Base-by-base conservation (phyloP, 2,113 vertebrate species). In the Oncorhynchus clarkii region DNA sequence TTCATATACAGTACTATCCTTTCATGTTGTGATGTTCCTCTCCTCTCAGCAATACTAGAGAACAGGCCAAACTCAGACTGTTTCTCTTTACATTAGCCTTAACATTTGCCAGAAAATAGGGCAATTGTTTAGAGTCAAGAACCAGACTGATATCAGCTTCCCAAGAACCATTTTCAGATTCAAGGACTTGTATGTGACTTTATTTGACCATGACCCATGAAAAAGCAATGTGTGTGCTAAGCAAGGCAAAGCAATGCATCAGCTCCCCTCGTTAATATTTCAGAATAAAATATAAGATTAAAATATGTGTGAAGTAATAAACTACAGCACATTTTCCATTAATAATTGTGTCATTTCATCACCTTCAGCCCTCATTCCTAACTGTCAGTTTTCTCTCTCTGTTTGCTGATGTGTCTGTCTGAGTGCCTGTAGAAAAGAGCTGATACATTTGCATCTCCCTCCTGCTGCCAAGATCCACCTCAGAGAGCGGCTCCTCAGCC, bases 1-100 rank as follows among this genome's bases (percentile, higher is more conserved):
- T 84, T 88, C 82, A 75, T 72, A 82, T 73, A 73, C 78, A 83
- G 80, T 80, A 26, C 73, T 72, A 73, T 68, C 81, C 75, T 78
- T 84, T 64, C 66, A 73, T 12, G 24, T n/a, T 34, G 26, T 11
- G 54, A 12, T 12, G 24, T 81, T 82, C 77, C 65, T 77, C 27
- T 59, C 29, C 69, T 72, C 87, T 89, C 89, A 88, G 80, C 78
- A 76, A 81, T 82, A 74, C 74, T 66, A 76, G 70, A 67, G 80
- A 80, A 87, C 24, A 74, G 69, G 75, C 75, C 73, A 70, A 74
- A 71, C 76, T 78, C 72, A 2, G 57, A 75, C 59, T 45, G 24
- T 73, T 64, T 29, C 72, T 81, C 84, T 88, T 76, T 67, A 67
- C 9, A 13, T 14, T 29, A 20, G 20, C 29, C 31, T 39, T 18